A percentile compares a stretch with the other conserved stretches of the same genome.
Evolutionary conservation across 2,113 vertebrate genomes (phyloP).

Genomic region (Sylvietta virens): DNA sequence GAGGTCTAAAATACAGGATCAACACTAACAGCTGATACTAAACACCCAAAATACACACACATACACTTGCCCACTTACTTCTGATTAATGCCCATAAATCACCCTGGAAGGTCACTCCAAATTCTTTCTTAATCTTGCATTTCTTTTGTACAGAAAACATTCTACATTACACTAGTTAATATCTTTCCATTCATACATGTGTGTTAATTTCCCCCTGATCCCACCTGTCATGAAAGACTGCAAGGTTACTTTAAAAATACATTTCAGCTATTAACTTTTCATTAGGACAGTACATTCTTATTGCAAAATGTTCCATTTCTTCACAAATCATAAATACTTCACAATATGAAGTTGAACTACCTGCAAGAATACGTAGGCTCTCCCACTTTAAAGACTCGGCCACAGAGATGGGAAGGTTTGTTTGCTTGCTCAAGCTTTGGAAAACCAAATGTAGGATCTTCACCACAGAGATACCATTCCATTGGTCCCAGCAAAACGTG

Average conservation of each 20-base stretch:
- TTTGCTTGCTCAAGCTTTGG: slow-evolving; percentile 87
- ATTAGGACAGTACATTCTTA: not conserved
- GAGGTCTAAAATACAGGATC: not conserved
- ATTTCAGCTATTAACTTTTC: not conserved
- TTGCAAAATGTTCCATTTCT: not conserved
- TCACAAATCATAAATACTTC: not conserved
- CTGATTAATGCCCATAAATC: not conserved
- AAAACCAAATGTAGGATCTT: slow-evolving; percentile 86
- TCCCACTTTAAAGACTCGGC: slow-evolving; percentile 96
- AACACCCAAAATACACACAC: not conserved
- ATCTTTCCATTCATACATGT: not conserved
- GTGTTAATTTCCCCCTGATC: not conserved
- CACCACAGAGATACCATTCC: slow-evolving; percentile 94
- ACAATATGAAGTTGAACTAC: slow-evolving; percentile 61
- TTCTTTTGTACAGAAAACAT: not conserved
- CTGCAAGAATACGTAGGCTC: slow-evolving; percentile 98
- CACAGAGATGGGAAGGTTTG: slow-evolving; percentile 91
- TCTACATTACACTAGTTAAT: not conserved
- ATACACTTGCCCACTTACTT: not conserved
- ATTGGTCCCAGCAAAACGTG: slow-evolving; percentile 86
- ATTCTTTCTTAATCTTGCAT: not conserved
- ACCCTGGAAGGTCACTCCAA: not conserved
- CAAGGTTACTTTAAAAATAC: not conserved
- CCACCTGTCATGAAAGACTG: not conserved
- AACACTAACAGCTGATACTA: not conserved